Conservation (phyloP, 1,140 invertebrate species). For the Whitmania pigra region DNA sequence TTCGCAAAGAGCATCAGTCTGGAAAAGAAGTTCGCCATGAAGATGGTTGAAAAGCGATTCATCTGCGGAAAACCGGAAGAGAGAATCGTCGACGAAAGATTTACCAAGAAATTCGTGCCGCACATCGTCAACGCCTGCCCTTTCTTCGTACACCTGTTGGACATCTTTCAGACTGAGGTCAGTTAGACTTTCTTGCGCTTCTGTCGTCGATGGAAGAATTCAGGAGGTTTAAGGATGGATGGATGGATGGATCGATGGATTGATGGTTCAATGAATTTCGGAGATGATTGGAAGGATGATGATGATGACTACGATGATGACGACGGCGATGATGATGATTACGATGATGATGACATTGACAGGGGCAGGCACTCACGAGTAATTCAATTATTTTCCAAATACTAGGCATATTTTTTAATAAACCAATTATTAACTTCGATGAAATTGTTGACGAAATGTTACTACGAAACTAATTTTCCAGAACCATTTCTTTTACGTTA, state of each 20-base stretch:
- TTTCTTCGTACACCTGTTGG: background rate
- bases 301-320: too few species aligned
- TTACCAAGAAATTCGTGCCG: background rate
- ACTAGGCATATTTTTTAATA: too few species aligned
- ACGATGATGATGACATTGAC: too few species aligned
- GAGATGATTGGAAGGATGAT: too few species aligned
- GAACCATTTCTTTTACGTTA: background rate
- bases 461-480: background rate
- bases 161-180: constrained; percentile 5
- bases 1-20: background rate
- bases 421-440: too few species aligned
- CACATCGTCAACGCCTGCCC: background rate
- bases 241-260: too few species aligned
- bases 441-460: too few species aligned
- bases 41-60: background rate
- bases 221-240: too few species aligned
- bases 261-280: too few species aligned
- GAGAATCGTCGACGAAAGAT: background rate
- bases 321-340: too few species aligned
- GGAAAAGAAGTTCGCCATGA: background rate
- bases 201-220: background rate
- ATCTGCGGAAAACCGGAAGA: background rate
- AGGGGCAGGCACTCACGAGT: too few species aligned
- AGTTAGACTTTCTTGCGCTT: background rate
- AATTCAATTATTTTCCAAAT: too few species aligned